Percentiles rank a stretch among this genome's conserved stretches.
phyloP scores from a whole-genome alignment of 1,140 invertebrate species.

The Brachionus manjavacas region DNA sequence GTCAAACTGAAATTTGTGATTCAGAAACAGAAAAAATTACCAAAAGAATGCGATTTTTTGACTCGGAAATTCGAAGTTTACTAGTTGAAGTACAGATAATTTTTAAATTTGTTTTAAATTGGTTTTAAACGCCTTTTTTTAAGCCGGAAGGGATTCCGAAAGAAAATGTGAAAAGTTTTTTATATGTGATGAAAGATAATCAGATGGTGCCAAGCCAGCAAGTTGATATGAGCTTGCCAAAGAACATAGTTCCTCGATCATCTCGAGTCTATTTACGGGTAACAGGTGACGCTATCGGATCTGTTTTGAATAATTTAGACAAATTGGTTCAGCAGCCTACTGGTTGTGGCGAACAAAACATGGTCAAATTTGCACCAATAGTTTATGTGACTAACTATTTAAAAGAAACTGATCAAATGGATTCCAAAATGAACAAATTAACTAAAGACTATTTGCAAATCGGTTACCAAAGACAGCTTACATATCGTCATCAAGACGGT shows the following conservation, averaged over 20 bases:
- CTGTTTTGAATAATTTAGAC: constrained; percentile 49
- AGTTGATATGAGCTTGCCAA: background rate
- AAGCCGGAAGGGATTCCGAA: constrained; percentile 35
- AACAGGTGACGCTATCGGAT: constrained; percentile 52
- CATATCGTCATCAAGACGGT: constrained; percentile 79
- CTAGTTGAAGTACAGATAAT: constrained; percentile 7
- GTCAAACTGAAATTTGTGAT: background rate
- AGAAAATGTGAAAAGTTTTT: constrained; percentile 27
- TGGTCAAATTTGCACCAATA: constrained; percentile 84
- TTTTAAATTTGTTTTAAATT: background rate
- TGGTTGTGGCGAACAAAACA: constrained; percentile 90
- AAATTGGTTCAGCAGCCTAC: constrained; percentile 74
- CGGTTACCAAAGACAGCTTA: constrained; percentile 80
- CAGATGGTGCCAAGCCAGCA: background rate
- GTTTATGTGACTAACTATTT: constrained; percentile 78
- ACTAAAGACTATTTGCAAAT: constrained; percentile 13
- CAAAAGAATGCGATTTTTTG: background rate
- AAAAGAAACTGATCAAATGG: background rate
- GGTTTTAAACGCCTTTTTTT: too few relatives aligned
- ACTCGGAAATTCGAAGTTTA: background rate
- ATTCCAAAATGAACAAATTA: background rate
- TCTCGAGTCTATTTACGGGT: constrained; percentile 2
- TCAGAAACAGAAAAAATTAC: background rate
- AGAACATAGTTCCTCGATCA: background rate
- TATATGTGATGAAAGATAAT: constrained; percentile 14